Evolutionary conservation across 2,888 invertebrate genomes (phyloP).

Genomic region (Metopia argyrocephala): DNA sequence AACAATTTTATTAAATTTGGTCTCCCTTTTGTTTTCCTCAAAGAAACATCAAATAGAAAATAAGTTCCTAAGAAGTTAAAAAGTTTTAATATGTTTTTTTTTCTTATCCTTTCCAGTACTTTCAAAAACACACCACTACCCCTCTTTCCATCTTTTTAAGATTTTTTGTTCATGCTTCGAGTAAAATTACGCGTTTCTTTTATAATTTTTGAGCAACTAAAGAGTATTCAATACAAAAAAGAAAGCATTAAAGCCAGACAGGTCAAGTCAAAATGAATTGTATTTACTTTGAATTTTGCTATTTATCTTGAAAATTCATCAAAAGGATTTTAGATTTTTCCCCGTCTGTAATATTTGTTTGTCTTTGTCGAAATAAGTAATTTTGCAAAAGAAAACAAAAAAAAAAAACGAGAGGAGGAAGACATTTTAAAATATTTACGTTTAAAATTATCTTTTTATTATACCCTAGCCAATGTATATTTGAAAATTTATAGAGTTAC

Average conservation of each 20-base stretch:
- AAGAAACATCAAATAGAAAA: neutral
- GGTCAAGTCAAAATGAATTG: constrained; percentile 46
- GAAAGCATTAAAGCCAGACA: constrained; percentile 54
- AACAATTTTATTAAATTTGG: neutral
- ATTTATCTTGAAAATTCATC: constrained; percentile 58
- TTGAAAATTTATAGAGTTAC: constrained; percentile 46
- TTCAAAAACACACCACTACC: neutral
- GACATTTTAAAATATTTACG: neutral
- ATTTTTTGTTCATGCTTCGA: neutral
- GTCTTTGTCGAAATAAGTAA: neutral
- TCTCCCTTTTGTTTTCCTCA: constrained; percentile 1
- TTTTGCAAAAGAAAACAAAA: neutral
- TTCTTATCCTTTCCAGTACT: neutral
- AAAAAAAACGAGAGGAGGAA: neutral
- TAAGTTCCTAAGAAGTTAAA: constrained; percentile 42
- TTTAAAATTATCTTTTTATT: constrained; percentile 19
- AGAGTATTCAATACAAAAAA: constrained; percentile 1
- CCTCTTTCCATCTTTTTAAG: neutral
- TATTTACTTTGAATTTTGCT: constrained; percentile 52
- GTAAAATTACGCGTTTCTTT: constrained; percentile 53
- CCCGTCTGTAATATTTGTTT: neutral
- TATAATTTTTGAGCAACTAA: constrained; percentile 3
- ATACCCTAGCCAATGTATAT: constrained; percentile 31
- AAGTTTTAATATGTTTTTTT: constrained; percentile 53
- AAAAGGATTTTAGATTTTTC: constrained; percentile 38